phyloP scores from a whole-genome alignment of 2,888 invertebrate genomes.

The Ormia ochracea region DNA sequence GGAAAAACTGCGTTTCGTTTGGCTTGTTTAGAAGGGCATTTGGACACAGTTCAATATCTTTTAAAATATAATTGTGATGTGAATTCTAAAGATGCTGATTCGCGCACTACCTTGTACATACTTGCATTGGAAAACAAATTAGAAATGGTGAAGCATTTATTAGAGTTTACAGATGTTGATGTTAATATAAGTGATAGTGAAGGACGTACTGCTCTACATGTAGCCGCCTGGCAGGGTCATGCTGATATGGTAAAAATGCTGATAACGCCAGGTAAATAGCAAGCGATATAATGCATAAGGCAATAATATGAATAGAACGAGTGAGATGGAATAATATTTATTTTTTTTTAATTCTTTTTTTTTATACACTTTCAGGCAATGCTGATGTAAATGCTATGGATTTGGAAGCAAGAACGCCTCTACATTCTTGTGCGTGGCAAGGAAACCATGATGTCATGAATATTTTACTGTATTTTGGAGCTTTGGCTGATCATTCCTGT shows the following conservation, averaged over 20 bases:
- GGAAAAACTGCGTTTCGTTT: conserved; percentile 90
- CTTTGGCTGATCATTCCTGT: conserved; percentile 91
- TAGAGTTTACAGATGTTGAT: conserved; percentile 85
- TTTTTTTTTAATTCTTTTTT: not conserved
- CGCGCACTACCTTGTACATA: conserved; percentile 93
- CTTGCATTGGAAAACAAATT: conserved; percentile 91
- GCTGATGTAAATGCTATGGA: conserved; percentile 93
- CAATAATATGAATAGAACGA: too few relatives aligned
- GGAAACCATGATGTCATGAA: conserved; percentile 91
- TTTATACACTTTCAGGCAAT: conserved; percentile 78
- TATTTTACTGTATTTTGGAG: conserved; percentile 87
- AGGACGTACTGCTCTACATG: conserved; percentile 92
- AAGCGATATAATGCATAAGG: not conserved
- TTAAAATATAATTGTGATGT: conserved; percentile 87
- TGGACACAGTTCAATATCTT: conserved; percentile 81
- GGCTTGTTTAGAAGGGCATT: conserved; percentile 81
- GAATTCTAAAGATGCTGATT: conserved; percentile 93
- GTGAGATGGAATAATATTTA: too few relatives aligned
- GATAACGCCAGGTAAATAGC: conserved; percentile 80
- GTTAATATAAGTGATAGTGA: conserved; percentile 93
- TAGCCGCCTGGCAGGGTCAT: conserved; percentile 96
- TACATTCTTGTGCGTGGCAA: conserved; percentile 97
- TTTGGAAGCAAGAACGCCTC: conserved; percentile 89
- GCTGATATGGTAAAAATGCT: conserved; percentile 93
- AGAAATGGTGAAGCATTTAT: conserved; percentile 88